phyloP scores from a whole-genome alignment of 2,113 vertebrate genomes.

The Hippocampus abdominalis region DNA sequence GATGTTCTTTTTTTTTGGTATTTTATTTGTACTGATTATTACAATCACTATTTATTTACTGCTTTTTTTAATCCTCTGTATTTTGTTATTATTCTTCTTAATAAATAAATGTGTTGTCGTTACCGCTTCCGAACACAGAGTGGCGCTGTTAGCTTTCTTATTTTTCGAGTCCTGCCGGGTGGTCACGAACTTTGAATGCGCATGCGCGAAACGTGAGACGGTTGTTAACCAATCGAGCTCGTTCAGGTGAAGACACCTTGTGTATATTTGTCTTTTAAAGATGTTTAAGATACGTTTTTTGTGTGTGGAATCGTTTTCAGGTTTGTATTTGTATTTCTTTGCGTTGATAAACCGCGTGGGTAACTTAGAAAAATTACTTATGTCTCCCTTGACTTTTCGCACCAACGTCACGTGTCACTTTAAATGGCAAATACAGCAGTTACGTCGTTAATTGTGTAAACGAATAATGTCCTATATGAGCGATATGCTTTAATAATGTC shows the following conservation, averaged over 20 bases:
- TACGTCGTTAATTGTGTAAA: not conserved
- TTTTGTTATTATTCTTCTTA: no score
- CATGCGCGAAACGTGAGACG: slow-evolving; percentile 8
- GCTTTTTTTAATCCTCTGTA: no score
- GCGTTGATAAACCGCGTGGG: not conserved
- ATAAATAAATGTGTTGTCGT: not conserved
- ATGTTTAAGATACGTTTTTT: not conserved
- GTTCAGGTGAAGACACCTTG: slow-evolving; percentile 21
- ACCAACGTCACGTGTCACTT: not conserved
- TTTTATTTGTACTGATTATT: no score
- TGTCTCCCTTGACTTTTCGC: not conserved
- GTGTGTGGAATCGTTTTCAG: not conserved
- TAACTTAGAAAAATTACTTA: not conserved
- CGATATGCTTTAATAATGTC: not conserved
- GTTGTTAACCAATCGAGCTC: slow-evolving; percentile 22
- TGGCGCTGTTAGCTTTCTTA: slow-evolving; percentile 24
- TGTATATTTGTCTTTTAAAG: not conserved
- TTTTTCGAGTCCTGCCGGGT: not conserved
- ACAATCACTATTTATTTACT: no score
- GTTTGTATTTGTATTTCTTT: not conserved
- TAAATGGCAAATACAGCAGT: not conserved
- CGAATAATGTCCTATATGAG: not conserved
- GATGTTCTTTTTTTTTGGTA: no score
- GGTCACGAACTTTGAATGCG: slow-evolving; percentile 14
- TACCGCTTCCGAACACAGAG: slow-evolving; percentile 17